Conservation (phyloP, 2,888 invertebrate species). For the Mantis religiosa region DNA sequence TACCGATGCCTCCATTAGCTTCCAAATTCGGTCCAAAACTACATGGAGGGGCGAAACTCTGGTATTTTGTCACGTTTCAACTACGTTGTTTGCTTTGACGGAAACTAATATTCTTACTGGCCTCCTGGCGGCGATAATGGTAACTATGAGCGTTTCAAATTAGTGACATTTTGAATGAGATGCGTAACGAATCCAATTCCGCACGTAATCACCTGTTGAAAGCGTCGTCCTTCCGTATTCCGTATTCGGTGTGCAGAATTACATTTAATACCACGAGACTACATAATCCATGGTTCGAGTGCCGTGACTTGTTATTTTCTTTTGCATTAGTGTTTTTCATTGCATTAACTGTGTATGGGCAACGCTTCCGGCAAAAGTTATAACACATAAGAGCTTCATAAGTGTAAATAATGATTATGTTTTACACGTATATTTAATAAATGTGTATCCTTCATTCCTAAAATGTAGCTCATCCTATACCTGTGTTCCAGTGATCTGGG, state of each 20-base stretch:
- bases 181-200: background rate
- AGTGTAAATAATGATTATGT: too few relatives aligned
- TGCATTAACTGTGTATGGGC: background rate
- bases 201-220: background rate
- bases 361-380: background rate
- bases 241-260: background rate
- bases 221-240: background rate
- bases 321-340: background rate
- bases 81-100: background rate
- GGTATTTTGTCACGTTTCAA: background rate
- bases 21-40: background rate
- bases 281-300: background rate
- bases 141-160: background rate
- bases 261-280: background rate
- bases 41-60: background rate
- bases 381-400: too few relatives aligned
- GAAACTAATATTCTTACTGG: background rate
- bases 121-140: background rate
- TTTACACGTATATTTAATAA: too few relatives aligned
- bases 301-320: background rate
- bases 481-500: too few relatives aligned
- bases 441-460: too few relatives aligned
- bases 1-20: background rate
- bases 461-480: too few relatives aligned
- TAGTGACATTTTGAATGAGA: background rate